Evolutionary conservation across 2,888 invertebrate species (phyloP), one percentile per base, ranked within the genome.

Genomic region (Synergus laeviventris): DNA sequence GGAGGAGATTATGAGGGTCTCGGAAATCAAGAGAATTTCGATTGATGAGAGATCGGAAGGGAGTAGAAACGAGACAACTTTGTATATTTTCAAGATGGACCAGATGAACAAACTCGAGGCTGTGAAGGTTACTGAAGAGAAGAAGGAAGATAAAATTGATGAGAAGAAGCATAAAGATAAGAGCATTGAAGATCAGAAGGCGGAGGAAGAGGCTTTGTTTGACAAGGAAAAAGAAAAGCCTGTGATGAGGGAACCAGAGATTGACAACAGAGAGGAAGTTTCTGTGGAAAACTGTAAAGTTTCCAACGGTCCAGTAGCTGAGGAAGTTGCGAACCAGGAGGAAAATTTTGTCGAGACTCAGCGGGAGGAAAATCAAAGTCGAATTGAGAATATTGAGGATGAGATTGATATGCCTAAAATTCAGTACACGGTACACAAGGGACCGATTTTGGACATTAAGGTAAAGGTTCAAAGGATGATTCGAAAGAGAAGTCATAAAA

Each of bases 381-480:
- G 45, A 74, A 64, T 62, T 11, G 77, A 76, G 54, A 75, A 74
- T 9, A 9, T 61, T 54, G 42, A 31, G 49, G 14, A 16, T 59
- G 14, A 70, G 49, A 60, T 45, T 64, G 81, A 79, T 16, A 49
- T 70, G 4, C 31, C 70, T 11, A 70, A 70, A 70, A 70, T 70
- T 70, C 84, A 87, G 60, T 91, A 90, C 76, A 85, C 87, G 16
- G 85, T 84, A 62, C 91, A 91, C 82, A 91, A 88, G 79, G 91
- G 91, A 76, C 91, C 91, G 49, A 89, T 91, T 81, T 86, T 91
- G 82, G 89, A 90, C 81, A 88, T 91, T 77, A 90, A 91, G 89
- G 91, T 91, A 89, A 87, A 86, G 79, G 76, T 73, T 4, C 54
- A 36, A 38, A 59, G 11, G n/a, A 45, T n/a, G 8, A 70, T 24